Conservation (phyloP, 2,888 invertebrate genomes). For the Parnassius glacialis region DNA sequence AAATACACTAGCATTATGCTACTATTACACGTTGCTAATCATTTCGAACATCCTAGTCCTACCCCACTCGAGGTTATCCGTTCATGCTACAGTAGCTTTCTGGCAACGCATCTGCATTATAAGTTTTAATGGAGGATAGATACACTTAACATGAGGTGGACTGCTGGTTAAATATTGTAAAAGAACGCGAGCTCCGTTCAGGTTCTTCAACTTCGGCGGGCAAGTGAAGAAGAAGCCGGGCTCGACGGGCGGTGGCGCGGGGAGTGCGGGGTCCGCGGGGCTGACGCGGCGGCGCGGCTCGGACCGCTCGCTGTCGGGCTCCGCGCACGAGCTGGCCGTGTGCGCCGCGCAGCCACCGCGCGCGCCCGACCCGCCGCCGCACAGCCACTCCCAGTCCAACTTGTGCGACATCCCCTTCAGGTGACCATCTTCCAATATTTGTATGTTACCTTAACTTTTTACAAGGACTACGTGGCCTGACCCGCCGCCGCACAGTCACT, state of each 20-base stretch:
- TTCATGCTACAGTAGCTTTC: no score
- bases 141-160: no score
- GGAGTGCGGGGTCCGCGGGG: slow-evolving; percentile 42
- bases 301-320: slow-evolving; percentile 91
- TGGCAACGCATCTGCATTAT: no score
- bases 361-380: slow-evolving; percentile 88
- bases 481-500: slow-evolving; percentile 41
- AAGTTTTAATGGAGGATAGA: no score
- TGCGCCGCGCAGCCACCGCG: slow-evolving; percentile 82
- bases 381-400: slow-evolving; percentile 95
- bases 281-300: slow-evolving; percentile 88
- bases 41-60: no score
- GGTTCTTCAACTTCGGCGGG: slow-evolving; percentile 94
- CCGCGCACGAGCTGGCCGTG: slow-evolving; percentile 90
- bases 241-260: slow-evolving; percentile 56
- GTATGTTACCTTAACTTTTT: no score
- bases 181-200: slow-evolving; percentile 44
- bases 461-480: no score
- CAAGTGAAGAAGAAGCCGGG: slow-evolving; percentile 92
- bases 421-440: slow-evolving; percentile 57
- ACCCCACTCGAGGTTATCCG: no score
- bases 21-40: no score
- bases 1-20: no score
- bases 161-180: background rate
- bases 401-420: slow-evolving; percentile 91